These are phyloP conservation scores for Hyles vespertilio DNA, from an alignment of 1,140 invertebrate genomes.

Conservation along the genomic window DNA sequence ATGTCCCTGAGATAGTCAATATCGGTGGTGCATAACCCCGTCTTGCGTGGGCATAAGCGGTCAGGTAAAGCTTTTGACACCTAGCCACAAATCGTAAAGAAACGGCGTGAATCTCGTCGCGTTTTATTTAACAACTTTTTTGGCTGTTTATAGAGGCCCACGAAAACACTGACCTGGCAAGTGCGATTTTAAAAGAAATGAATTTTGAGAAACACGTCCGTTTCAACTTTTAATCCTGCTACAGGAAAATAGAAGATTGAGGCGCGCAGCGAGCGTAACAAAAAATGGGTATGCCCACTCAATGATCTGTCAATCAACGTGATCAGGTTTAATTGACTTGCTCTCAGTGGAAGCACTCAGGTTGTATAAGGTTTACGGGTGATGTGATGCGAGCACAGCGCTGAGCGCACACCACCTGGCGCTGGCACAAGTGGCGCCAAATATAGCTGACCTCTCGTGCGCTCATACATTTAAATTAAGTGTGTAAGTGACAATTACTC, in stretches of 20 bases:
- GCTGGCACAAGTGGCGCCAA: conserved; percentile 33
- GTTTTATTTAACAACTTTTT: conserved; percentile 62
- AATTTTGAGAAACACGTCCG: no score
- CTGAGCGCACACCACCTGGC: conserved; percentile 40
- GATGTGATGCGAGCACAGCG: conserved; percentile 28
- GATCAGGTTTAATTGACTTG: conserved; percentile 38
- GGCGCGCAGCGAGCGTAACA: no score
- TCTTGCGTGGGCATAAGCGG: conserved; percentile 58
- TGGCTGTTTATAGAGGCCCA: conserved; percentile 43
- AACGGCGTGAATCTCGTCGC: conserved; percentile 63
- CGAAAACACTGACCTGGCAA: conserved; percentile 26
- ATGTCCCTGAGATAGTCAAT: conserved; percentile 60
- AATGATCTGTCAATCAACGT: conserved; percentile 37
- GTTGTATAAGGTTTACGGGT: conserved; percentile 36
- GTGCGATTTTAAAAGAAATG: conserved; percentile 32
- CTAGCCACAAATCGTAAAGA: conserved; percentile 45
- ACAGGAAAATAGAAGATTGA: no score
- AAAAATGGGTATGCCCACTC: conserved; percentile 13
- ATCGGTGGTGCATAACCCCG: conserved; percentile 45
- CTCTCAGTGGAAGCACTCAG: conserved; percentile 26
- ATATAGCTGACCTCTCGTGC: conserved; percentile 27
- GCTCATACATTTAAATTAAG: conserved; percentile 10
- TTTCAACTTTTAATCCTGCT: no score
- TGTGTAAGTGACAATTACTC: conserved; percentile 17
- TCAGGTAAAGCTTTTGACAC: conserved; percentile 74